Evolutionary conservation across 2,797 vertebrate genomes (phyloP).

Genomic region (Mormyrops attenuatus): DNA sequence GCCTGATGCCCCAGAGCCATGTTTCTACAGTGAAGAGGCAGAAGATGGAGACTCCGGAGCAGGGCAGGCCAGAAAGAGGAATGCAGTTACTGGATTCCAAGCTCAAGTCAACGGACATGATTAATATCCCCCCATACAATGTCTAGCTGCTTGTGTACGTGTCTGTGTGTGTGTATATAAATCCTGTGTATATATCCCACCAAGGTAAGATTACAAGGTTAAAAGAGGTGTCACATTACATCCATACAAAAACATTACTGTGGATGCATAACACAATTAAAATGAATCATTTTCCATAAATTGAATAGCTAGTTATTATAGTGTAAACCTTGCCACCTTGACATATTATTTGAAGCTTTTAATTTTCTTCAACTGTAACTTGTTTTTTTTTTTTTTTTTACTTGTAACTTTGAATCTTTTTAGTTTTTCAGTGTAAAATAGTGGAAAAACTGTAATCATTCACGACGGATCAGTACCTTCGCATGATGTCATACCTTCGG

Average conservation of each 20-base stretch:
- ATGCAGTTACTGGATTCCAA: not conserved
- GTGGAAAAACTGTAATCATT: not conserved
- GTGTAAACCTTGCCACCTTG: not conserved
- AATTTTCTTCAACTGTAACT: not conserved
- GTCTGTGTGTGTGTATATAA: not conserved
- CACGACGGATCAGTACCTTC: not conserved
- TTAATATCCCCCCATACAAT: not conserved
- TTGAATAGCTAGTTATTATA: not conserved
- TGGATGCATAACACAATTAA: not conserved
- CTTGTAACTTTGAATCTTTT: not conserved
- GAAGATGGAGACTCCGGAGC: conserved; percentile 43
- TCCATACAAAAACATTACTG: not conserved
- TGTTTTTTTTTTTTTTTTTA: not conserved
- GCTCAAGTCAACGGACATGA: not conserved
- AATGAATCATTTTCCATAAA: not conserved
- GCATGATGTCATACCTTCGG: not conserved
- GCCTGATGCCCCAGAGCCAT: conserved; percentile 35
- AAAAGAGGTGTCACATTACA: not conserved
- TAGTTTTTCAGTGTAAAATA: not conserved
- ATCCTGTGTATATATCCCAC: not conserved
- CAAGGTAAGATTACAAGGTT: not conserved
- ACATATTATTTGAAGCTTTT: not conserved
- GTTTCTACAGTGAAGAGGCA: conserved; percentile 19
- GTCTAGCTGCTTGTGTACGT: not conserved
- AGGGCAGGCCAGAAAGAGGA: not conserved